Evolutionary conservation across 2,888 invertebrate genomes (phyloP), one percentile per base, ranked within the genome.

Genomic region (Axea sp.): DNA sequence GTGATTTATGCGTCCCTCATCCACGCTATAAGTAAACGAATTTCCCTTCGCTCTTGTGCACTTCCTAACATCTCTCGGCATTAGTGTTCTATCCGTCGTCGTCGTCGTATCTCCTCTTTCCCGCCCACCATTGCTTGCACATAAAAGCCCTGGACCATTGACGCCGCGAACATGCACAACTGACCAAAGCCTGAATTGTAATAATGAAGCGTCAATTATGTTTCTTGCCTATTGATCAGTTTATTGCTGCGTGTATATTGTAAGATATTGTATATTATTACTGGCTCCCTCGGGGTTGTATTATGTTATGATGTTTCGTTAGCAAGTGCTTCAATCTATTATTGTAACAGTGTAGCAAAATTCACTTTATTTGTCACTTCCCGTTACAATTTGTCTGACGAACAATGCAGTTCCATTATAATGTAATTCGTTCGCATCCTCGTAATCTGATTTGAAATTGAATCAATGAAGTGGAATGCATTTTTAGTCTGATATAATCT

Each of bases 1-100:
- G 75, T 78, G 83, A 83, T 83, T 82, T 83, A 83, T 82, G 80
- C 81, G 76, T 73, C 60, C 75, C 75, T 80, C 78, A 76, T 79
- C 59, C 77, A 71, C 76, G 75, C 33, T 49, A 31, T 65, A 76
- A 76, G 77, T 74, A 78, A 82, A 80, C 80, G 81, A 82, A 81
- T 80, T 82, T 82, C 79, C 80, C 71, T 80, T 67, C 62, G 73
- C 75, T 75, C 65, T 51, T 37, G 59, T 45, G 71, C 19, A 51
- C 51, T 60, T 65, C 65, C 45, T 37, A 57, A 49, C 73, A 67
- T 67, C 60, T 11, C 55, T 39, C 35, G 31, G 64, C 43, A 62
- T 64, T 57, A 64, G 37, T 33, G 37, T 31, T 43, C 35, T 6
- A 30, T 14, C 8, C 41, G 15, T 49, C 62, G 35, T 39, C 31